Evolutionary conservation across 2,113 vertebrate species (phyloP), one percentile per base, ranked within the genome.

Genomic region (Lepus americanus): DNA sequence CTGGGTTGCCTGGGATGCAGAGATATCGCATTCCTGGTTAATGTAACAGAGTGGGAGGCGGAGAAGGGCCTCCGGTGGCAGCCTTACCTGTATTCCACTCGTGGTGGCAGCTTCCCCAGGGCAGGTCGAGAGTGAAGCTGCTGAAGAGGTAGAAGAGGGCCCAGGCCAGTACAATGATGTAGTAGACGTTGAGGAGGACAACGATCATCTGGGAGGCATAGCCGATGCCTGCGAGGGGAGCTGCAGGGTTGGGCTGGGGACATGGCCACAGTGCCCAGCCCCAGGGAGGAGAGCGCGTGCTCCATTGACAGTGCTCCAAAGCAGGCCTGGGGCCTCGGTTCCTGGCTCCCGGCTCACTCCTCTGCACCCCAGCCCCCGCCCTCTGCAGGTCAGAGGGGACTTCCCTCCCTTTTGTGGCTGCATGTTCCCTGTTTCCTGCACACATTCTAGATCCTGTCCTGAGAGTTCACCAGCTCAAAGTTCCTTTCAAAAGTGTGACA

Each of bases 131-230:
- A 83, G 99, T 99, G 98, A 99, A 99, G 0, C 99, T 99, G 97
- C 98, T 98, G 95, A 98, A 99, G 97, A 99, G 98, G 97, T 98
- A 99, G 98, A 99, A 99, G 97, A 99, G 98, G 59, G 99, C 99
- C 99, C 99, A 99, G 93, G 99, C 99, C 97, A 99, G 98, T 91
- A 99, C 99, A 1, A 99, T 33, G 89, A 99, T 99, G 98, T 99
- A 99, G 98, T 99, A 99, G 97, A 99, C 97, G 97, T 99, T 99
- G n/a, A 99, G 98, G 77, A 99, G 98, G 1, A 98, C 9, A 12
- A 99, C 99, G 16, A 99, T 99, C 92, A 99, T 98, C 98, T 99
- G 99, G 1, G 99, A 99, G 94, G 99, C 99, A 17, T 99, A 99
- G 92, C 99, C 99, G n/a, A 99, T 98, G 84, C 99, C 99, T 99